These are phyloP conservation scores for Carpatolechia fugitivella DNA, from an alignment of 2,888 invertebrate species.

Conservation along the genomic window DNA sequence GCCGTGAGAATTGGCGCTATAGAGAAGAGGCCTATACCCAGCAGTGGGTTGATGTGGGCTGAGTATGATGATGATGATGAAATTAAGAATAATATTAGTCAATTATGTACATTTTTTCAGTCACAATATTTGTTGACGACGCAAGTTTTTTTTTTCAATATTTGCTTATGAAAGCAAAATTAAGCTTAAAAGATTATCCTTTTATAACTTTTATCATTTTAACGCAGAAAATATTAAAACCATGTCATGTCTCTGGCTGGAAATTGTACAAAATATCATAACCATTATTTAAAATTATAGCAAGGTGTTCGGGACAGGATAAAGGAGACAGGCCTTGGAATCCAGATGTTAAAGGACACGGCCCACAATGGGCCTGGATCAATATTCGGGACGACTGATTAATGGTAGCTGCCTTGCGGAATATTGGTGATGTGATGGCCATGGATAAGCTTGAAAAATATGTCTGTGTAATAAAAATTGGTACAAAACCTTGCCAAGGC, in stretches of 20 bases:
- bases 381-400: constrained; percentile 2
- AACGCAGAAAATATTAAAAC: not conserved
- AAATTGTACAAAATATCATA: not conserved
- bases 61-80: too few relatives aligned
- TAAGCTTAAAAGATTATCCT: not conserved
- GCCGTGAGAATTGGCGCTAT: too few relatives aligned
- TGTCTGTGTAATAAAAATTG: not conserved
- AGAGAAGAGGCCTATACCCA: too few relatives aligned
- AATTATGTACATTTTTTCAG: not conserved
- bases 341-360: not conserved
- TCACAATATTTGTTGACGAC: too few relatives aligned
- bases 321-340: not conserved
- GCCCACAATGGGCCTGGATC: not conserved
- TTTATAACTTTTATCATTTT: not conserved
- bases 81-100: not conserved
- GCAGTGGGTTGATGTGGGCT: too few relatives aligned
- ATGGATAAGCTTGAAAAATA: not conserved
- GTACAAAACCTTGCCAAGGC: too few relatives aligned
- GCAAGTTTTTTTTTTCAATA: not conserved
- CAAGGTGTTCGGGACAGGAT: not conserved
- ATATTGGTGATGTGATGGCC: not conserved
- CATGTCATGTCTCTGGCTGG: too few relatives aligned
- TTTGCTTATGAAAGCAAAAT: not conserved
- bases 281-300: not conserved
- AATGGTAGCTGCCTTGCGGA: not conserved